These are phyloP conservation scores for Halictus quadricinctus DNA, from an alignment of 2,888 invertebrate species.

Conservation along the genomic window DNA sequence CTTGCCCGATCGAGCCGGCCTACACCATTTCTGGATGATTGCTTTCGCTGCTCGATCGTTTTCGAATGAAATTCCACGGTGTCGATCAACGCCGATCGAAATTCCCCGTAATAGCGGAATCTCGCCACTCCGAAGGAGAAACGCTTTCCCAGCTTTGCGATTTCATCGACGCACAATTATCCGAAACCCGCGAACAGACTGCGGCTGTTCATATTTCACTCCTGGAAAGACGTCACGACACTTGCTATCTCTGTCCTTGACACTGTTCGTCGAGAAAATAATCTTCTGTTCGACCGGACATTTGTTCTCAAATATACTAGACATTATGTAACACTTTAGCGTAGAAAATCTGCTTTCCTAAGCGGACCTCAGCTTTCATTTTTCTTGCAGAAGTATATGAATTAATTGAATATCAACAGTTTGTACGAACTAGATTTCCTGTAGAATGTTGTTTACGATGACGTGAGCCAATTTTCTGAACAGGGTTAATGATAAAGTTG, in stretches of 20 bases:
- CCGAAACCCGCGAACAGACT: too few species aligned
- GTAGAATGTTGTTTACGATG: background rate
- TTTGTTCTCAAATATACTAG: background rate
- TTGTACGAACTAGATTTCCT: background rate
- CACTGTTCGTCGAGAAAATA: background rate
- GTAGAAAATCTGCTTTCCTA: too few species aligned
- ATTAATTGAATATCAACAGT: background rate
- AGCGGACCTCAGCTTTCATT: too few species aligned
- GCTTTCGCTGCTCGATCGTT: background rate
- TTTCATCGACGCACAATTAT: background rate
- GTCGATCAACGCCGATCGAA: background rate
- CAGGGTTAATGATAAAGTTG: background rate
- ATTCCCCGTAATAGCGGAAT: background rate
- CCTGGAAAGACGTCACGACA: background rate
- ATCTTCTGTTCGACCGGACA: background rate
- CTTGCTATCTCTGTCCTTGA: background rate
- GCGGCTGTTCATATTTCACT: background rate
- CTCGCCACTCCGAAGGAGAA: background rate
- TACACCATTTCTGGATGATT: constrained; percentile 14
- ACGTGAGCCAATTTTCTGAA: background rate
- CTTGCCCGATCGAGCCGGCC: background rate
- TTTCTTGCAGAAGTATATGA: too few species aligned
- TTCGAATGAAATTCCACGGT: background rate
- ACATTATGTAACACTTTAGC: background rate
- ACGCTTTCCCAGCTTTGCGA: background rate